Base-by-base conservation (phyloP, 2,797 vertebrate genomes). In the Thaleichthys pacificus region DNA sequence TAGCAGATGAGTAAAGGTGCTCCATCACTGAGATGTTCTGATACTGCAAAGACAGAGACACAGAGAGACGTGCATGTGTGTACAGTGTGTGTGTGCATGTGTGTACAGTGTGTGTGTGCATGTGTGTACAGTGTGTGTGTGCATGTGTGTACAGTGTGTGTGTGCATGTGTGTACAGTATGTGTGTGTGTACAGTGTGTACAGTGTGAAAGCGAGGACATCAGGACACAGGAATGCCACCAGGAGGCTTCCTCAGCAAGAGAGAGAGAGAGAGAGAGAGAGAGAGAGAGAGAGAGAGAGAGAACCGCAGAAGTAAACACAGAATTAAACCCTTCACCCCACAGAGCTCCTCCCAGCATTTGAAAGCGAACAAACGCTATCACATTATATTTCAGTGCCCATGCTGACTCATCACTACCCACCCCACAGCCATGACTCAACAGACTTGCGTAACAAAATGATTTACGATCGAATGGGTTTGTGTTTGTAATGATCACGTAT, bases 401-500 rank as follows among this genome's bases (percentile, higher is more conserved):
- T 21, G 32, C 15, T 66, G 38, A 66, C 21, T 66, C 63, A 42
- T 47, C 26, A 11, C 14, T 12, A 2, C 9, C 28, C 28, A 49
- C 24, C 58, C 28, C 63, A 49, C 38, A 42, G 66, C 26, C 38
- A 28, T 70, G 60, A 62, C 64, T 21, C 68, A 70, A 49, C 67
- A 68, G 22, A 65, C 51, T 26, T 11, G 26, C 35, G 61, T 17
- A 30, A 21, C 24, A 54, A 61, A 60, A 32, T 63, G 61, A 66
- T 71, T 63, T 49, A 73, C 26, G 6, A 21, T 61, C 7, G 19
- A 67, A 49, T 49, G 24, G 42, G 30, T 54, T 56, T 65, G 71
- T 60, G 63, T 73, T 61, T 61, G 56, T 61, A 60, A 67, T 73
- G 60, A 57, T 66, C 56, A 42, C 49, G 61, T 62, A 24, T 28